Evolutionary conservation across 2,113 vertebrate species (phyloP), one percentile per base, ranked within the genome.

Genomic region (Phasianus colchicus): DNA sequence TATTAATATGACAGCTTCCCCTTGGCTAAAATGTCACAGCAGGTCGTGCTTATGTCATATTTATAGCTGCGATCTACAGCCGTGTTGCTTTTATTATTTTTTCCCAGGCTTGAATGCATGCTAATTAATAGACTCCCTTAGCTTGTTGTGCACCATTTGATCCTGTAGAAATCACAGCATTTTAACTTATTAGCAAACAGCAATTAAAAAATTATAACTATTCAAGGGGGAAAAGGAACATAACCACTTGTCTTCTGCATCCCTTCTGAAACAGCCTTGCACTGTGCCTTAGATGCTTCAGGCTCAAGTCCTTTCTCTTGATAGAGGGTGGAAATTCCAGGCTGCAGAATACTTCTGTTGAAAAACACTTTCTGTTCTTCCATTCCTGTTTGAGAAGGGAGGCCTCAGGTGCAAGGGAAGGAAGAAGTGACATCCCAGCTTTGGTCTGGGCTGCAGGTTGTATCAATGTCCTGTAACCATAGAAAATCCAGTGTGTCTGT

Each of bases 41-140:
- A 82, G 55, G 66, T 71, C 80, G 58, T 61, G 21, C 55, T 67
- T 86, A 80, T 40, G 29, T 79, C 52, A 5, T 77, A 66, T 83
- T 89, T 72, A 88, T 47, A 83, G 66, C 40, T 78, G 55, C 47
- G 55, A n/a, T 38, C 64, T 85, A 45, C 50, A 65, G 50, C 22
- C 1, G 7, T 82, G 11, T 82, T 57, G 69, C 55, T 76, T 43
- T 80, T 40, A 63, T 54, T 79, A 6, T 69, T 52, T 27, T 89
- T 70, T 6, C 36, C 40, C 69, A 83, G 60, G 42, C 63, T 65
- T 90, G 81, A 88, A 92, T 90, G 50, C 38, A 34, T 80, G 13
- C 32, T 92, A 91, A 94, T 96, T 95, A 95, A 85, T 86, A 75
- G 92, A 77, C n/a, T 76, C 72, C 69, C 87, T 74, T 54, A 80